Base-by-base conservation (phyloP, 37 sponge, comb jelly and placozoan genomes). In the Chondrilla cf. caribensis region DNA sequence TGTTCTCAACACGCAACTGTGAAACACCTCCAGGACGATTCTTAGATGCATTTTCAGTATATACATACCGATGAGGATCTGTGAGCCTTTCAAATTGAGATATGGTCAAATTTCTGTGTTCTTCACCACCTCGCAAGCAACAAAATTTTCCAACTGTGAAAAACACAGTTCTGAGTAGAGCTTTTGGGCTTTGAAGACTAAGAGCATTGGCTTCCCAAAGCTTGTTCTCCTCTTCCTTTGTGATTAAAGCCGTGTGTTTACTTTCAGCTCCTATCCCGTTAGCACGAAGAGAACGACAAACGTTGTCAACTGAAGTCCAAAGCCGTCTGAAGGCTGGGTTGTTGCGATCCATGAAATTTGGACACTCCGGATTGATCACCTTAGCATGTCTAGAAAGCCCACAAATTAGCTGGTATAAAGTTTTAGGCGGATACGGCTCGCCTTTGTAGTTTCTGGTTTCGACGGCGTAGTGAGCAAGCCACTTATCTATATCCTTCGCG, bases 41-140 rank as follows among this genome's bases (percentile, higher is more conserved):
- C 32, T 67, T 67, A 31, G 68, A 67, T 67, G 35, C 28, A 17
- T 28, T 33, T 67, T 67, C 68, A 67, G 68, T 67, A 33, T 67
- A 67, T 6, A 67, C 3, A 33, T 67, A 67, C 14, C 4, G 68
- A 4, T 67, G 32, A 67, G 68, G 68, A 17, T 29, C 29, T 22
- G 25, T 29, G 29, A 29, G 6, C 25, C 64, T 22, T 29, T 29
- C 18, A 62, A 62, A 29, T 26, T 62, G 64, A 62, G 64, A 62
- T 19, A 62, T 62, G 64, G 64, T 15, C 29, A 62, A 26, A 4
- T 26, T 22, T 15, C 64, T 62, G 64, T 62, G 64, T 26, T 62
- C 64, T 26, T 62, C 64, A 26, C 64, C 64, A 62, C 64, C 64
- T 29, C 64, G 64, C 25, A 62, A 26, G 22, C 64, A 62, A 26